phyloP scores from a whole-genome alignment of 2,888 invertebrate species.

The Augochlorella aurata region DNA sequence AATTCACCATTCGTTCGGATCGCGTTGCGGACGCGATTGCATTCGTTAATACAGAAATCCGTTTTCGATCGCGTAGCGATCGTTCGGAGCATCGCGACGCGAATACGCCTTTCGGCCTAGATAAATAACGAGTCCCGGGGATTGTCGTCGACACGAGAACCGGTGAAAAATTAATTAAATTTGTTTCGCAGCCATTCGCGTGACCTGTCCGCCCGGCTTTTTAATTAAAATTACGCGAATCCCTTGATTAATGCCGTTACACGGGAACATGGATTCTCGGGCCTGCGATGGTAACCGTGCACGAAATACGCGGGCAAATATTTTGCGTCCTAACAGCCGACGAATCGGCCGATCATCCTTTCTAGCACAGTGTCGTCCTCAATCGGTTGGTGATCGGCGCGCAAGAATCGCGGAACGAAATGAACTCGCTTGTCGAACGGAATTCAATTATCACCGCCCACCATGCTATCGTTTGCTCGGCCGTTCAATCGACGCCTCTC shows the following conservation, averaged over 20 bases:
- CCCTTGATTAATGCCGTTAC: slow-evolving; percentile 65
- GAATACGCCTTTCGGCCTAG: slow-evolving; percentile 31
- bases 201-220: slow-evolving; percentile 53
- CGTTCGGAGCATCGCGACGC: background rate
- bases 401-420: background rate
- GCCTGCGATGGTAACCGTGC: slow-evolving; percentile 9
- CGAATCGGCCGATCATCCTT: background rate
- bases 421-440: background rate
- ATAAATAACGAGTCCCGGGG: slow-evolving; percentile 53
- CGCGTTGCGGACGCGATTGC: slow-evolving; percentile 38
- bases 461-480: slow-evolving; percentile 29
- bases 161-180: slow-evolving; percentile 70
- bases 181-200: slow-evolving; percentile 55
- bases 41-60: slow-evolving; percentile 54
- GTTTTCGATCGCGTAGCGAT: slow-evolving; percentile 29
- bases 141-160: slow-evolving; percentile 33
- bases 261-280: slow-evolving; percentile 31
- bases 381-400: background rate
- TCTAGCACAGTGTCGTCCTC: background rate
- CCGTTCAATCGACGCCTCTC: slow-evolving; percentile 46
- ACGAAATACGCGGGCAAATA: slow-evolving; percentile 14
- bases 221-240: slow-evolving; percentile 73
- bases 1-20: slow-evolving; percentile 45
- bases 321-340: background rate
- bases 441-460: slow-evolving; percentile 46